Evolutionary conservation across 2,888 invertebrate genomes (phyloP).

Genomic region (Lampropteryx suffumata): DNA sequence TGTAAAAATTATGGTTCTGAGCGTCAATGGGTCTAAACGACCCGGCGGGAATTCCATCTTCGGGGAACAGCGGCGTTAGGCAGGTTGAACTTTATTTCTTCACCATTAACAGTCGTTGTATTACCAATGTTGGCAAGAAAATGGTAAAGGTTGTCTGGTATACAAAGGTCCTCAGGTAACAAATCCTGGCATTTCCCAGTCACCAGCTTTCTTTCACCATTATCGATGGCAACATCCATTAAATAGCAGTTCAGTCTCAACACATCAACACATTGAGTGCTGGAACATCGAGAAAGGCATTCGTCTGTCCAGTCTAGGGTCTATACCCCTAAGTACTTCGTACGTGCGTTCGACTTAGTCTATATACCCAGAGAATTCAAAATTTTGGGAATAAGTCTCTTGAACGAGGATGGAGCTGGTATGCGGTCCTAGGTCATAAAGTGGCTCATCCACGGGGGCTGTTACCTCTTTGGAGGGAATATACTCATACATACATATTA

Average conservation of each 20-base stretch:
- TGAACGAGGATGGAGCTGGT: constrained; percentile 33
- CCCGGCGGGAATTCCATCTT: constrained; percentile 17
- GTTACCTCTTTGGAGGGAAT: too few relatives aligned
- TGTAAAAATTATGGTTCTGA: constrained; percentile 14
- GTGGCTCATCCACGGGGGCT: constrained; percentile 34
- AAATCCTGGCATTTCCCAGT: constrained; percentile 27
- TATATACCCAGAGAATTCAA: constrained; percentile 33
- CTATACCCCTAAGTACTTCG: constrained; percentile 32
- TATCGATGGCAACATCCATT: constrained; percentile 25
- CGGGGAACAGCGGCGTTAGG: constrained; percentile 29
- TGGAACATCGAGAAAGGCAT: constrained; percentile 38
- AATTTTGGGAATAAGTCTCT: constrained; percentile 35
- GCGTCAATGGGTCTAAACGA: constrained; percentile 7
- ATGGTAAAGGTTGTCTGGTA: constrained; percentile 32
- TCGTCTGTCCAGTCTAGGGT: constrained; percentile 31
- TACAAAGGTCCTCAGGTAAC: constrained; percentile 30
- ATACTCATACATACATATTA: too few relatives aligned
- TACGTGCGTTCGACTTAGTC: constrained; percentile 36
- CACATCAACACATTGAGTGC: constrained; percentile 35
- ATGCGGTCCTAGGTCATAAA: constrained; percentile 41
- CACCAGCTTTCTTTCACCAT: constrained; percentile 31
- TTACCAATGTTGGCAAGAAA: constrained; percentile 28
- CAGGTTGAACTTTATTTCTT: constrained; percentile 30
- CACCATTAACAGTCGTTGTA: constrained; percentile 29
- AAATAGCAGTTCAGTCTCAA: constrained; percentile 31